phyloP scores from a whole-genome alignment of 2,113 vertebrate species.

The Petrocephalus microphthalmus region DNA sequence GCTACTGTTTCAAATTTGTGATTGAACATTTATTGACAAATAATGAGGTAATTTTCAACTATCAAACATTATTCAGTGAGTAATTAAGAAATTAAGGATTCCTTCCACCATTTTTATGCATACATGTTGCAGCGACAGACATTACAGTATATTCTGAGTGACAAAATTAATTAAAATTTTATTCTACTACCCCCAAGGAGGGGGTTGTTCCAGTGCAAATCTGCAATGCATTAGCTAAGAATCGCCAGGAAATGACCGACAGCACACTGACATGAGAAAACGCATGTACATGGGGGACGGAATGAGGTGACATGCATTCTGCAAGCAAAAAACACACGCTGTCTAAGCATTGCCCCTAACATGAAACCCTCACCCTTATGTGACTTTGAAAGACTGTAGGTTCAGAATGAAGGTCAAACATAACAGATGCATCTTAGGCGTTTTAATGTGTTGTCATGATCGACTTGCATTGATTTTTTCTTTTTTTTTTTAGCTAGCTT shows the following conservation, averaged over 20 bases:
- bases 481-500: no score
- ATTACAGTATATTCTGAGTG: neutral
- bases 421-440: neutral
- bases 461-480: slow-evolving; percentile 29
- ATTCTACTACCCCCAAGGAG: neutral
- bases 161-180: neutral
- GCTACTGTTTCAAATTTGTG: neutral
- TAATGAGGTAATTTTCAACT: neutral
- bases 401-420: neutral
- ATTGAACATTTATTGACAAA: neutral
- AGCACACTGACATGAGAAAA: neutral
- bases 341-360: neutral
- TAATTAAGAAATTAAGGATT: neutral
- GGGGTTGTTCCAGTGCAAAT: neutral
- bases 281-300: neutral
- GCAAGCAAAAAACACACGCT: neutral
- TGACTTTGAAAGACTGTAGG: neutral
- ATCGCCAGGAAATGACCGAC: neutral
- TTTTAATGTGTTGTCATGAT: neutral
- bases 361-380: neutral
- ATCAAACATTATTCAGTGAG: neutral
- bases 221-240: neutral
- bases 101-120: neutral
- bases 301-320: neutral
- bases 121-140: neutral